Evolutionary conservation across 2,888 invertebrate genomes (phyloP), one percentile per base, ranked within the genome.

Genomic region (Nephrotoma appendiculata): DNA sequence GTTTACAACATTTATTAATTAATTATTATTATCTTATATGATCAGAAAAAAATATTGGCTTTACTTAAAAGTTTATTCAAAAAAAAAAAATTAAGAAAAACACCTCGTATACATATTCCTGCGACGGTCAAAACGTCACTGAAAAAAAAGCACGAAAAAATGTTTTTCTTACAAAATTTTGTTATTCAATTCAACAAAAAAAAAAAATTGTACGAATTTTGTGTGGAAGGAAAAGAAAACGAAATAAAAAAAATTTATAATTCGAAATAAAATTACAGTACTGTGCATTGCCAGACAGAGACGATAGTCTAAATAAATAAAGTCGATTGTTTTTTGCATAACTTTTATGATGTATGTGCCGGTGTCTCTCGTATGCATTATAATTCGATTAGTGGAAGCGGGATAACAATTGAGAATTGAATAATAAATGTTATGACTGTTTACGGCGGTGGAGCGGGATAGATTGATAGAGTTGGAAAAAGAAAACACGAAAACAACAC

Each of bases 121-220:
- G 84, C 84, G 84, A 84, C 84, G 84, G 84, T 84, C 84, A 84
- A 41, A 84, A 84, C 84, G 84, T 43, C 84, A 84, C 84, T 84
- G 15, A 84, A 43, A 84, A 71, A 71, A 31, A 71, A 71, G 71
- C 71, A 71, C 71, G 71, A 71, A 71, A 71, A 71, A 71, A 71
- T 71, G 31, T 71, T 71, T 71, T 71, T 71, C 84, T 84, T 84
- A 43, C 41, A 84, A 42, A 43, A 42, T 42, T 42, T 84, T 84
- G 41, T 84, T 84, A 84, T 84, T 42, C 43, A 42, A 42, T n/a
- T n/a, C n/a, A n/a, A n/a, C n/a, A n/a, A n/a, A 12, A 43, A 41
- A 41, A 11, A 83, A 83, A 83, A n/a, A 84, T 42, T 41, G 41
- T 42, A 84, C 43, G 41, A 41, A 84, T 84, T 6, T 42, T 84